These are phyloP conservation scores for Apteryx owenii DNA, from an alignment of 2,113 vertebrate species.

Conservation along the genomic window DNA sequence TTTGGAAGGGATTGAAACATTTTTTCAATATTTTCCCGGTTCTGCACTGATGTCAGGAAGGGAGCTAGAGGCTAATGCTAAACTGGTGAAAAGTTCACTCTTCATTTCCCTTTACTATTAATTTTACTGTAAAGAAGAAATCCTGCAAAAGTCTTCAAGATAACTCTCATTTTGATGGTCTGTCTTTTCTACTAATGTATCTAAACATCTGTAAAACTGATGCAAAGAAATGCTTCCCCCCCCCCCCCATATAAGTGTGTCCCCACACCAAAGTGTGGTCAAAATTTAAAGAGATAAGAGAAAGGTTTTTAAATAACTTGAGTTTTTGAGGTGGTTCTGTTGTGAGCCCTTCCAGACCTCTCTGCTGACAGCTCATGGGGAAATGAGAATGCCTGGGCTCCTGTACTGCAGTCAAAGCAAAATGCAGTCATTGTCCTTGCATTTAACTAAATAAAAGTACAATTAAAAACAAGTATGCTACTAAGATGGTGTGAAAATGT, in stretches of 20 bases:
- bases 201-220: not conserved
- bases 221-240: rapidly evolving
- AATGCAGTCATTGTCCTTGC: not conserved
- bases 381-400: not conserved
- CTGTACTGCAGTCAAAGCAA: not conserved
- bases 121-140: not conserved
- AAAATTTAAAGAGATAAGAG: not conserved
- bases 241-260: not conserved
- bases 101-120: not conserved
- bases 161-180: not conserved
- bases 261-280: not conserved
- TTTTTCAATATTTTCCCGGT: not conserved
- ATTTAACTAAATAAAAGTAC: not conserved
- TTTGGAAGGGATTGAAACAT: not conserved
- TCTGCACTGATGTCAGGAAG: not conserved
- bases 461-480: not conserved
- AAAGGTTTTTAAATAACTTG: not conserved
- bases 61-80: not conserved
- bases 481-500: not conserved
- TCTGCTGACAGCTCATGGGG: not conserved
- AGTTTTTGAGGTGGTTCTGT: not conserved
- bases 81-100: not conserved
- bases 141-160: not conserved
- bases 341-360: not conserved
- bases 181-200: not conserved